Evolutionary conservation across 1,140 invertebrate species (phyloP).

Genomic region (Ruditapes philippinarum): DNA sequence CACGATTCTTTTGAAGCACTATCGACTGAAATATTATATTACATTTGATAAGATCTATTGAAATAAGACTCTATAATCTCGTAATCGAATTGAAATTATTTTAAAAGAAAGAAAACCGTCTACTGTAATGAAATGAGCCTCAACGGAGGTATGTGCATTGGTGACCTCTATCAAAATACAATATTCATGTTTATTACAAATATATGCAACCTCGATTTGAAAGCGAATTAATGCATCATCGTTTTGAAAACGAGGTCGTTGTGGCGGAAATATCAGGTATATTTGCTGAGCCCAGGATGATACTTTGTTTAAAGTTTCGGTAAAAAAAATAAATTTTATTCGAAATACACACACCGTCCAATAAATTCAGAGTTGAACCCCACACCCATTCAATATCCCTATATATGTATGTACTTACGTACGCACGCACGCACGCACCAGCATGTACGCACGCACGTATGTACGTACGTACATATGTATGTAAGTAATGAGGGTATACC

Average conservation of each 20-base stretch:
- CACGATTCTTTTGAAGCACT: background rate
- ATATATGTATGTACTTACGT: too few relatives aligned
- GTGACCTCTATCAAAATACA: background rate
- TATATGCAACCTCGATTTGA: background rate
- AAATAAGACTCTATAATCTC: background rate
- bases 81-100: background rate
- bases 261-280: background rate
- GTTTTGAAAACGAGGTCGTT: background rate
- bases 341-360: background rate
- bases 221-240: background rate
- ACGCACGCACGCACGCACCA: too few relatives aligned
- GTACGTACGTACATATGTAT: too few relatives aligned
- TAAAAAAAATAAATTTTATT: background rate
- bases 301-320: too few relatives aligned
- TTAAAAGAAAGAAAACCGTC: background rate
- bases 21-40: background rate
- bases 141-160: background rate
- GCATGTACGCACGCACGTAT: too few relatives aligned
- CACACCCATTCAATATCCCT: too few relatives aligned
- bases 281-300: background rate
- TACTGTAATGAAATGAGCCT: background rate
- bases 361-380: too few relatives aligned
- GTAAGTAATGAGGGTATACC: too few relatives aligned
- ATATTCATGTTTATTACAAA: background rate
- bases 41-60: background rate